Conservation (phyloP, 2,113 vertebrate genomes). For the Laterallus jamaicensis region DNA sequence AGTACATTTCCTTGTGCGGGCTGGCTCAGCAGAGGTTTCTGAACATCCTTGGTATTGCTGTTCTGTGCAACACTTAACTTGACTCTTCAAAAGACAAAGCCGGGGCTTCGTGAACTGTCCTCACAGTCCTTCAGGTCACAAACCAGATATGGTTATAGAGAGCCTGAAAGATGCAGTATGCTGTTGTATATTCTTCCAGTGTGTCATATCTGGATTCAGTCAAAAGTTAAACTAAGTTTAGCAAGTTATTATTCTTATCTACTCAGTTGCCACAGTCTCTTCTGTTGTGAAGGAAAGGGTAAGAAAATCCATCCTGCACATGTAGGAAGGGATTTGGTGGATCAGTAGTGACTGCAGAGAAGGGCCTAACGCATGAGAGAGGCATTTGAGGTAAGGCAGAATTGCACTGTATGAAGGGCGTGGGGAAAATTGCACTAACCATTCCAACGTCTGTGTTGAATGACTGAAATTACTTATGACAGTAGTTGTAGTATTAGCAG, state of each 20-base stretch:
- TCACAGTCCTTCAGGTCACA: not conserved
- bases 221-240: not conserved
- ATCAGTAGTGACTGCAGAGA: not conserved
- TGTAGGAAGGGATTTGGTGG: not conserved
- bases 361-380: not conserved
- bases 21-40: conserved; percentile 53
- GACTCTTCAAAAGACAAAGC: not conserved
- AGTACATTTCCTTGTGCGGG: conserved; percentile 64
- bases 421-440: not conserved
- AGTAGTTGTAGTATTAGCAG: not conserved
- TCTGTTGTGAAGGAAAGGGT: not conserved
- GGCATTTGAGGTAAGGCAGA: not conserved
- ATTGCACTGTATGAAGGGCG: not conserved
- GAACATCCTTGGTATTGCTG: conserved; percentile 43
- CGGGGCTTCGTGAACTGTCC: not conserved
- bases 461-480: not conserved
- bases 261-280: not conserved
- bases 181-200: not conserved
- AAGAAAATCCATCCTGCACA: not conserved
- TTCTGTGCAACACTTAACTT: conserved; percentile 37
- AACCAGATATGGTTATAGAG: not conserved
- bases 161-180: not conserved
- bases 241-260: not conserved
- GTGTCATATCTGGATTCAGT: not conserved
- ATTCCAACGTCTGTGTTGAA: not conserved